A percentile compares a stretch with the other conserved stretches of the same genome.
Evolutionary conservation across 1,140 invertebrate species (phyloP).

Genomic region (Nixonia krombeini): DNA sequence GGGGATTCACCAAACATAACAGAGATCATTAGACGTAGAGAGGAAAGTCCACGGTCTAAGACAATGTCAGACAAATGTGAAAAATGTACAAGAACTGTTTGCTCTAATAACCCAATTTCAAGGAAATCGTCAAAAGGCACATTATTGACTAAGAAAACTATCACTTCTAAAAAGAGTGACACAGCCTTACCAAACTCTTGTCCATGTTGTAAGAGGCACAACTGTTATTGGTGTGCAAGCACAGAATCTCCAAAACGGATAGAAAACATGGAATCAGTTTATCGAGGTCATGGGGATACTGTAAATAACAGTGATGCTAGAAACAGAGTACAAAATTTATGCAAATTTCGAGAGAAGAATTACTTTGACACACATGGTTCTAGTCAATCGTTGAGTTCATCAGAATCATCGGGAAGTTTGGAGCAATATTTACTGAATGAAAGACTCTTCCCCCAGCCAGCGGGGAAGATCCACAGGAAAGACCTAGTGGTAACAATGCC

Average conservation of each 20-base stretch:
- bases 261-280: too few relatives aligned
- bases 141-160: not conserved
- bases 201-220: slow-evolving; percentile 14
- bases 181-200: slow-evolving; percentile 1
- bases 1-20: not conserved
- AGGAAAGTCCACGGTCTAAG: not conserved
- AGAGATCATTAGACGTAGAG: not conserved
- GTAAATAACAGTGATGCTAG: too few relatives aligned
- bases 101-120: too few relatives aligned
- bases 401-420: slow-evolving; percentile 47
- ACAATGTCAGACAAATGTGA: too few relatives aligned
- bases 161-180: slow-evolving; percentile 9
- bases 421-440: slow-evolving; percentile 57
- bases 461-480: slow-evolving; percentile 36
- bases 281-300: too few relatives aligned
- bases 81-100: too few relatives aligned
- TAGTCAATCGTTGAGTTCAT: slow-evolving; percentile 36
- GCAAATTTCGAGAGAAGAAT: slow-evolving; percentile 59
- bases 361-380: slow-evolving; percentile 66
- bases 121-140: not conserved
- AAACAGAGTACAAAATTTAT: slow-evolving; percentile 34
- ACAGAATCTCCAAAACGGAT: too few relatives aligned
- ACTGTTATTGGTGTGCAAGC: too few relatives aligned
- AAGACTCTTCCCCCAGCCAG: slow-evolving; percentile 55
- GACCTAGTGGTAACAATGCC: slow-evolving; percentile 57